phyloP scores from a whole-genome alignment of 2,888 invertebrate species.

The Rhingia rostrata region DNA sequence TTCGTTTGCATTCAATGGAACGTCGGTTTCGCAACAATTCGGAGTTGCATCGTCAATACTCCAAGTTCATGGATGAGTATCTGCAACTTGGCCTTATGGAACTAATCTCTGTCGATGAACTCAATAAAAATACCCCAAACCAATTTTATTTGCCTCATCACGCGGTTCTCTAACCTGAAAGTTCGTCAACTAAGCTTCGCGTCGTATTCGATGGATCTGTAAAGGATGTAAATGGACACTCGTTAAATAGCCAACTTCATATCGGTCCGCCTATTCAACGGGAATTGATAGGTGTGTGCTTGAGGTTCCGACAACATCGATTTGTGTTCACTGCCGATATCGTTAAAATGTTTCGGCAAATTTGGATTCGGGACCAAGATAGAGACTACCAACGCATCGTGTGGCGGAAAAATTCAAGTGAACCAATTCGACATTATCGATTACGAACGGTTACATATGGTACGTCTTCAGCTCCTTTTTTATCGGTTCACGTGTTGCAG shows the following conservation, averaged over 20 bases:
- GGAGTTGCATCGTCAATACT: too few relatives aligned
- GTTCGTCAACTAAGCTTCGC: constrained; percentile 46
- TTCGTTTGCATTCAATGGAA: constrained; percentile 28
- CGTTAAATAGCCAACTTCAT: too few relatives aligned
- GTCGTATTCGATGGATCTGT: constrained; percentile 59
- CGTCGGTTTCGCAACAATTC: constrained; percentile 36
- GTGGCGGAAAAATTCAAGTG: constrained; percentile 35
- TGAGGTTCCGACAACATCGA: too few relatives aligned
- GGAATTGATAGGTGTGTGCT: too few relatives aligned
- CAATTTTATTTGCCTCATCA: constrained; percentile 70
- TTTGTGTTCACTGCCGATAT: too few relatives aligned
- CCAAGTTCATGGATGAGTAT: too few relatives aligned
- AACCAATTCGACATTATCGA: too few relatives aligned
- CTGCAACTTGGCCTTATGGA: constrained; percentile 28
- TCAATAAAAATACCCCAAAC: background rate
- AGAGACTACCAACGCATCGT: constrained; percentile 44
- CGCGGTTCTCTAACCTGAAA: constrained; percentile 64
- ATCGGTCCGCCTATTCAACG: too few relatives aligned
- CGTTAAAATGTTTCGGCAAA: constrained; percentile 54
- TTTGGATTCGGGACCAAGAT: constrained; percentile 46
- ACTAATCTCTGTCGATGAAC: constrained; percentile 4
- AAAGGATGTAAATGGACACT: constrained; percentile 37
- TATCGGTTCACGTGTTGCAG: too few relatives aligned
- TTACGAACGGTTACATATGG: too few relatives aligned
- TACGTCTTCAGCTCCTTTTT: too few relatives aligned